Evolutionary conservation across 2,888 invertebrate genomes (phyloP), one percentile per base, ranked within the genome.

Genomic region (Ditula angustiorana): DNA sequence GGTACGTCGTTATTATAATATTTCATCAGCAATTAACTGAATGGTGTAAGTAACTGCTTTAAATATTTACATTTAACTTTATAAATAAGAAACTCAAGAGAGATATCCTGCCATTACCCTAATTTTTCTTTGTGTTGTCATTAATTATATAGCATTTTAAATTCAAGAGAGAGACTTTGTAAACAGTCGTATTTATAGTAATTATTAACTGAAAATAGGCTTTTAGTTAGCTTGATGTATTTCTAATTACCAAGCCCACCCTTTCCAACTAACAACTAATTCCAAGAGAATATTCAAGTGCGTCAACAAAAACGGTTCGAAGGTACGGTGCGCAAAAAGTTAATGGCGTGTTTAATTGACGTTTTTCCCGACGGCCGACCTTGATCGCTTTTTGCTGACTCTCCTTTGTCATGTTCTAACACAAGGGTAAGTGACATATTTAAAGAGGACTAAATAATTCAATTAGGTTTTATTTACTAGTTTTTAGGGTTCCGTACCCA

Each of bases 261-360:
- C 49, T 47, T 33, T 33, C 24, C 33, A 19, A 33, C 30, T 26
- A 35, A 1, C 50, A 37, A 26, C 49, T 30, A 61, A 50, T 46
- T 24, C 30, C 44, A 7, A 50, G n/a, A 35, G 33, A 44, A 63
- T 35, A 44, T 24, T 49, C 57, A 49, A 61, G 62, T 30, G 23
- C 21, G 13, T 8, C 64, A 67, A 61, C 64, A 57, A 63, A 61
- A 44, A 56, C 52, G 53, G 16, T 65, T 30, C 41, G 26, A 57
- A 69, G 67, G 67, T 68, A 70, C 61, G 58, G 26, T 56, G 26
- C 47, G 63, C 69, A 74, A 74, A 74, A 73, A 70, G 61, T 53
- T 69, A 72, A 72, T 69, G 64, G 67, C 63, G 57, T 61, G 65
- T 67, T 64, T 72, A 71, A 73, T 71, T 69, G 71, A 63, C 61